Evolutionary conservation across 2,888 invertebrate species (phyloP).

Genomic region (Automeris io): DNA sequence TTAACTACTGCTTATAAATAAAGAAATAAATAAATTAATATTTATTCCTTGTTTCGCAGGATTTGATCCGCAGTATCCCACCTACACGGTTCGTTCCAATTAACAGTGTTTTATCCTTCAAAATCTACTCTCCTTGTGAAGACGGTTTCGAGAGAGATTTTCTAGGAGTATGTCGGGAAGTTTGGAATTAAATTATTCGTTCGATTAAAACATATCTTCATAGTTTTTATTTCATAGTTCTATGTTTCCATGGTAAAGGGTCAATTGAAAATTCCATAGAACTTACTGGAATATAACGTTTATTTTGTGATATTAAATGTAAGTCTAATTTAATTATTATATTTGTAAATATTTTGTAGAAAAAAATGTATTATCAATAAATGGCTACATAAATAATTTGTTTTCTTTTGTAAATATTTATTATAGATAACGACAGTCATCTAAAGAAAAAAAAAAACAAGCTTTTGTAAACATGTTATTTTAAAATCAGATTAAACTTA

Average conservation of each 20-base stretch:
- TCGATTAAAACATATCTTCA: neutral
- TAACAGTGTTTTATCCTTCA: conserved; percentile 47
- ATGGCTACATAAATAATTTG: too few species aligned
- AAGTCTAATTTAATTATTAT: neutral
- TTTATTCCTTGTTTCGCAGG: conserved; percentile 23
- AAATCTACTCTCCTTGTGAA: conserved; percentile 41
- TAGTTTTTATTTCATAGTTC: conserved; percentile 4
- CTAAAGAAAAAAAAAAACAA: neutral
- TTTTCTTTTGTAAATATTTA: too few species aligned
- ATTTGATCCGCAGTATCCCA: conserved; percentile 29
- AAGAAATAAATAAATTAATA: neutral
- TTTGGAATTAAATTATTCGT: conserved; percentile 39
- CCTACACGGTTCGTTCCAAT: conserved; percentile 47
- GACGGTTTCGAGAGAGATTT: conserved; percentile 53
- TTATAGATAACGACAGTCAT: too few species aligned
- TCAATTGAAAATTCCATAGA: neutral
- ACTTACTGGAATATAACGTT: neutral
- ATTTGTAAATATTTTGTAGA: neutral
- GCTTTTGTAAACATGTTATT: neutral
- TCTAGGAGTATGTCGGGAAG: conserved; percentile 57
- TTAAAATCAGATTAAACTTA: neutral
- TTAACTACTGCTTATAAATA: too few species aligned
- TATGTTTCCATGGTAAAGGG: neutral
- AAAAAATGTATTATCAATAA: too few species aligned
- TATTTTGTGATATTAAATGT: conserved; percentile 1